Conservation (phyloP, 2,113 vertebrate species). For the Corydoras maculifer region DNA sequence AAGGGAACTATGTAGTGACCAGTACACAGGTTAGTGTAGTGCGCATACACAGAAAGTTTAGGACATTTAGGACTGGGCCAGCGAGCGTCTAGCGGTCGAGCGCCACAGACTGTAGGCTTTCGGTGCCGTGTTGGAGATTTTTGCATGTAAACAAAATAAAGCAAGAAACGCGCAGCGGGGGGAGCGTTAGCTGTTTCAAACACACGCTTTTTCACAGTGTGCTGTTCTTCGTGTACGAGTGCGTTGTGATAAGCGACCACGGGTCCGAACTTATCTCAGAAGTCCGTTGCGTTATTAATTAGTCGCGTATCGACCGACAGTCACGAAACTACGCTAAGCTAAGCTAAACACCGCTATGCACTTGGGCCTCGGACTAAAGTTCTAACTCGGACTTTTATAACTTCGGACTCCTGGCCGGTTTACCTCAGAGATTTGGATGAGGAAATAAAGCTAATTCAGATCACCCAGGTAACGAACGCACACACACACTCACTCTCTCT, state of each 20-base stretch:
- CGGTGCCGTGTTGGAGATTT: slow-evolving; percentile 22
- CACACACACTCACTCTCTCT: too few relatives aligned
- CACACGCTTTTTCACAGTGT: neutral
- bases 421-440: slow-evolving; percentile 65
- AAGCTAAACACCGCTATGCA: slow-evolving; percentile 41
- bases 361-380: slow-evolving; percentile 62
- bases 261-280: neutral
- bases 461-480: slow-evolving; percentile 52
- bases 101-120: slow-evolving; percentile 3
- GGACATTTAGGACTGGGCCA: neutral
- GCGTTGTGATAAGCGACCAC: neutral
- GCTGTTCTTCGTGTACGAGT: neutral
- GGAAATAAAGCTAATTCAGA: slow-evolving; percentile 43
- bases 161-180: neutral
- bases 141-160: slow-evolving; percentile 38
- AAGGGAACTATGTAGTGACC: neutral
- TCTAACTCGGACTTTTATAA: slow-evolving; percentile 59
- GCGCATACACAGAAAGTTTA: neutral
- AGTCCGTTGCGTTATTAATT: slow-evolving; percentile 6
- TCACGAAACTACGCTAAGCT: slow-evolving; percentile 12
- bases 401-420: slow-evolving; percentile 58
- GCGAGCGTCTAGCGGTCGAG: slow-evolving; percentile 2
- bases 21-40: neutral
- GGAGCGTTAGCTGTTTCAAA: neutral
- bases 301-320: slow-evolving; percentile 1